Conservation (phyloP, 2,888 invertebrate genomes). For the Harmothoe impar region DNA sequence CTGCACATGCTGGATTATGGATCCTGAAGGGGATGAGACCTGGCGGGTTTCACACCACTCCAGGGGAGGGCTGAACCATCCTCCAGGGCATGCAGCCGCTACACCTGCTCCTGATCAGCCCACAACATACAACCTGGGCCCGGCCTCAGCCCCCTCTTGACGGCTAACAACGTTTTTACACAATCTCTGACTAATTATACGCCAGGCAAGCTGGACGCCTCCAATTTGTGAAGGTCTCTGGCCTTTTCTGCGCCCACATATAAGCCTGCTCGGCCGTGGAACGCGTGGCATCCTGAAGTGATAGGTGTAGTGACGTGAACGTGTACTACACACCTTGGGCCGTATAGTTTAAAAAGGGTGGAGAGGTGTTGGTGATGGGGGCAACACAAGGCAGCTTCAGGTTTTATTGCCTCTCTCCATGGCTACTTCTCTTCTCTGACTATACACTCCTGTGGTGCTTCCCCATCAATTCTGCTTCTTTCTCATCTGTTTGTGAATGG, state of each 20-base stretch:
- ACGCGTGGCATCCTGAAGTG: background rate
- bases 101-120: conserved; percentile 13
- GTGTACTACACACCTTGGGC: too few species aligned
- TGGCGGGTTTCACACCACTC: conserved; percentile 9
- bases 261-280: background rate
- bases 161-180: background rate
- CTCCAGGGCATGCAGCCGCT: background rate
- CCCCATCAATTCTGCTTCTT: too few species aligned
- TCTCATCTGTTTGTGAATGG: too few species aligned
- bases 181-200: conserved; percentile 33
- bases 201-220: background rate
- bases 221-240: conserved; percentile 46
- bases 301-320: background rate
- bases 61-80: background rate
- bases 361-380: too few species aligned
- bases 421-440: too few species aligned
- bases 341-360: too few species aligned
- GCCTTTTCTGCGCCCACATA: conserved; percentile 18
- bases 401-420: too few species aligned
- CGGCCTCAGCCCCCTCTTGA: background rate
- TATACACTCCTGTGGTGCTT: too few species aligned
- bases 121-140: background rate
- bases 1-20: background rate
- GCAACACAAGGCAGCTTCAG: too few species aligned
- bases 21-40: background rate